Conservation (phyloP, 2,888 invertebrate species). For the Polydesmus complanatus region DNA sequence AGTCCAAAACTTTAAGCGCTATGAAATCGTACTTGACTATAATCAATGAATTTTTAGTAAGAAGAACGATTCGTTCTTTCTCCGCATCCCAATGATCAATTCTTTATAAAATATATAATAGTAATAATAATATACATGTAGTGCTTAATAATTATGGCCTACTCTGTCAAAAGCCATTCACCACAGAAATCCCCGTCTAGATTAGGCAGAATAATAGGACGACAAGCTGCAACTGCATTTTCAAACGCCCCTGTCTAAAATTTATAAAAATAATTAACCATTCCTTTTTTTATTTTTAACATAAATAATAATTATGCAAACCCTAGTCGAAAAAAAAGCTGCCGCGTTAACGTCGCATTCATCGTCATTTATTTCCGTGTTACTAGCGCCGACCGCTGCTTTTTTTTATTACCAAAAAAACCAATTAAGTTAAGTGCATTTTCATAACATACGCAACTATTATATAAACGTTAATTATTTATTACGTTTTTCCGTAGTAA, state of each 20-base stretch:
- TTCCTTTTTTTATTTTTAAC: not conserved
- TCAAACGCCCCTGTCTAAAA: conserved; percentile 59
- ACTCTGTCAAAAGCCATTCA: conserved; percentile 71
- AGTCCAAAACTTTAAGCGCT: conserved; percentile 56
- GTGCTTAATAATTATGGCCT: conserved; percentile 29
- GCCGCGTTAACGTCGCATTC: conserved; percentile 15
- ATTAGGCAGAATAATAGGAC: conserved; percentile 47
- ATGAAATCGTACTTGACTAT: conserved; percentile 75
- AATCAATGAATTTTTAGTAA: conserved; percentile 57
- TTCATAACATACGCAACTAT: too few species aligned
- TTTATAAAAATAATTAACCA: conserved; percentile 32
- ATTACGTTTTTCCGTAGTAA: too few species aligned
- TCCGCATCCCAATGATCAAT: conserved; percentile 80
- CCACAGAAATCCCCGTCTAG: conserved; percentile 56
- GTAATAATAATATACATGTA: not conserved
- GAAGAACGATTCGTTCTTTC: conserved; percentile 59
- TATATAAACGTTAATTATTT: too few species aligned
- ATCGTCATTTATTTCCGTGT: conserved; percentile 11
- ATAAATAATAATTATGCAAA: conserved; percentile 5
- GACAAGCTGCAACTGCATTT: conserved; percentile 52
- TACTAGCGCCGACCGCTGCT: not conserved
- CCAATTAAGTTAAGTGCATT: too few species aligned
- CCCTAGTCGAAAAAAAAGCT: conserved; percentile 22
- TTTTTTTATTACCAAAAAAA: not conserved
- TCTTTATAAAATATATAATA: conserved; percentile 35